phyloP scores from a whole-genome alignment of 2,113 vertebrate genomes.

The Nematolebias whitei region DNA sequence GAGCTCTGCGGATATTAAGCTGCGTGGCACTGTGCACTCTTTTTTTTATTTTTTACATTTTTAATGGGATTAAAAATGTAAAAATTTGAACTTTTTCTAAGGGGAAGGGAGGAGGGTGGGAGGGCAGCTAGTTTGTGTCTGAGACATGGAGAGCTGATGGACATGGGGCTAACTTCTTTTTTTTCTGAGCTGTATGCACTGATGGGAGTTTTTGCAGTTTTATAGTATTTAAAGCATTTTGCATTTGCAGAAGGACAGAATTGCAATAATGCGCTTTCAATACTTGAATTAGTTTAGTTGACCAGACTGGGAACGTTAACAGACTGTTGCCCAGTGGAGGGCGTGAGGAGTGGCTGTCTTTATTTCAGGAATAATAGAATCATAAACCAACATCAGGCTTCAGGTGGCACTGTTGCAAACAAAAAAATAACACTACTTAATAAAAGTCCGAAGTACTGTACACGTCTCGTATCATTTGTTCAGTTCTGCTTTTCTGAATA shows the following conservation, averaged over 20 bases:
- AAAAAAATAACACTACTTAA: conserved; percentile 72
- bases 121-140: conserved; percentile 59
- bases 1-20: conserved; percentile 71
- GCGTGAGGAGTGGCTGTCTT: conserved; percentile 56
- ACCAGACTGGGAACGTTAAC: conserved; percentile 74
- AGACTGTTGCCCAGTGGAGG: conserved; percentile 67
- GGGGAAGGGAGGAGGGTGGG: conserved; percentile 40
- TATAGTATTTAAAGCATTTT: conserved; percentile 98
- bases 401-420: conserved; percentile 54
- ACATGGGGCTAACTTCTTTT: conserved; percentile 68
- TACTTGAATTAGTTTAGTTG: conserved; percentile 94
- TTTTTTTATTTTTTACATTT: conserved; percentile 77
- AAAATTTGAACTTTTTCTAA: conserved; percentile 81
- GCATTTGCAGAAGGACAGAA: conserved; percentile 99
- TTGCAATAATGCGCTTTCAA: conserved; percentile 99
- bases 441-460: conserved; percentile 65
- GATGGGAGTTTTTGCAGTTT: conserved; percentile 88
- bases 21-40: conserved; percentile 59
- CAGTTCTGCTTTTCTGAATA: background rate
- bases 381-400: conserved; percentile 62
- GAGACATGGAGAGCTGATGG: conserved; percentile 61
- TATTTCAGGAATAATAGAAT: conserved; percentile 52
- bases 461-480: background rate
- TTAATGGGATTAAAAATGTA: conserved; percentile 83
- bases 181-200: conserved; percentile 77